Conservation (phyloP, 2,888 invertebrate genomes). For the Troides aeacus region DNA sequence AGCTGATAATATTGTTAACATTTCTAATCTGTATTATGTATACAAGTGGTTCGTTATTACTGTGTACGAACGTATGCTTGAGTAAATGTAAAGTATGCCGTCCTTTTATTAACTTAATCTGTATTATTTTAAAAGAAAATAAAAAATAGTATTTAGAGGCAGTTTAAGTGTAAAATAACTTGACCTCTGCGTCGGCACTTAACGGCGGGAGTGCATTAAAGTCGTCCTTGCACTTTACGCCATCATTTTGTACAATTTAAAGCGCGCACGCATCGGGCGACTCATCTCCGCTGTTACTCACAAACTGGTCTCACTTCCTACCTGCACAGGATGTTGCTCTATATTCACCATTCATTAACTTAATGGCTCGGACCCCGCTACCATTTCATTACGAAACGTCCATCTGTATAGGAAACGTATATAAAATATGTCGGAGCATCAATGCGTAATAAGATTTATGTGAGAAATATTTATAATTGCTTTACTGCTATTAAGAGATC, state of each 20-base stretch:
- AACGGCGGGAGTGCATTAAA: slow-evolving; percentile 56
- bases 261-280: slow-evolving; percentile 39
- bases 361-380: slow-evolving; percentile 55
- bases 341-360: slow-evolving; percentile 70
- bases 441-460: slow-evolving; percentile 17
- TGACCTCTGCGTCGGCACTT: slow-evolving; percentile 50
- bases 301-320: slow-evolving; percentile 71
- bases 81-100: background rate
- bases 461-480: slow-evolving; percentile 21
- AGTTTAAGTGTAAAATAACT: slow-evolving; percentile 30
- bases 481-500: slow-evolving; percentile 4
- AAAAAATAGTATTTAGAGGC: slow-evolving; percentile 41
- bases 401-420: slow-evolving; percentile 41
- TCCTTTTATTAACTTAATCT: slow-evolving; percentile 12
- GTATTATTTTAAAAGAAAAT: slow-evolving; percentile 29
- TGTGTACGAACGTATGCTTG: background rate
- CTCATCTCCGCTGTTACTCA: slow-evolving; percentile 71
- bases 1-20: background rate
- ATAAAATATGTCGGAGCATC: slow-evolving; percentile 32
- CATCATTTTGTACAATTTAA: slow-evolving; percentile 39
- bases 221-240: slow-evolving; percentile 61
- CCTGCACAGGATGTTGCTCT: slow-evolving; percentile 73
- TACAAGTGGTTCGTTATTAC: background rate
- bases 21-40: background rate
- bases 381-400: slow-evolving; percentile 63